Conservation (phyloP, 2,797 vertebrate species). For the Arrhamphus sclerolepis region DNA sequence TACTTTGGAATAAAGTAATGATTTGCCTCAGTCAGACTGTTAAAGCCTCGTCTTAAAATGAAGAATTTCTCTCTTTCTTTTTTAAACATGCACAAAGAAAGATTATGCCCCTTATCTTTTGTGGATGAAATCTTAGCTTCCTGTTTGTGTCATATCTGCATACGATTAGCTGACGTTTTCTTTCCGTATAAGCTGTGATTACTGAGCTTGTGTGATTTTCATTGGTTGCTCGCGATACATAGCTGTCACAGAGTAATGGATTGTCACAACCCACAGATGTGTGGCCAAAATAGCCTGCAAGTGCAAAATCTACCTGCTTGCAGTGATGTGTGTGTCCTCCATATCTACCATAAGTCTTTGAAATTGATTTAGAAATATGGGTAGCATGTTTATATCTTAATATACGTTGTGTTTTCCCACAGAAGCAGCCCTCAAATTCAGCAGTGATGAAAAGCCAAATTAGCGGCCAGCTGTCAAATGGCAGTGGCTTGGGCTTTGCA, state of each 20-base stretch:
- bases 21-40: neutral
- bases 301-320: conserved; percentile 10
- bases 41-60: neutral
- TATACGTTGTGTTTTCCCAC: conserved; percentile 41
- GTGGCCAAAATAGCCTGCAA: conserved; percentile 3
- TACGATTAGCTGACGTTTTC: neutral
- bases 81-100: neutral
- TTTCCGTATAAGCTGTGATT: neutral
- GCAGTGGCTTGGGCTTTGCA: conserved; percentile 20
- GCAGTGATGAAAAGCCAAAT: conserved; percentile 65
- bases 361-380: conserved; percentile 10
- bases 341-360: neutral
- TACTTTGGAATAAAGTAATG: neutral
- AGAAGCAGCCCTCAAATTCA: conserved; percentile 37
- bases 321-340: neutral
- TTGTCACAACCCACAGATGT: conserved; percentile 23
- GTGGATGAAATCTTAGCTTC: neutral
- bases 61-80: neutral
- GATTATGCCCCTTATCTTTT: neutral
- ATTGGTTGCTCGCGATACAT: conserved; percentile 1
- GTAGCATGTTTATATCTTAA: conserved; percentile 34
- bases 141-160: too few species aligned
- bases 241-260: neutral
- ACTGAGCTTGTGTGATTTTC: conserved; percentile 6
- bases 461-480: conserved; percentile 63